phyloP scores from a whole-genome alignment of 2,797 vertebrate species.

The Lacerta viridis region DNA sequence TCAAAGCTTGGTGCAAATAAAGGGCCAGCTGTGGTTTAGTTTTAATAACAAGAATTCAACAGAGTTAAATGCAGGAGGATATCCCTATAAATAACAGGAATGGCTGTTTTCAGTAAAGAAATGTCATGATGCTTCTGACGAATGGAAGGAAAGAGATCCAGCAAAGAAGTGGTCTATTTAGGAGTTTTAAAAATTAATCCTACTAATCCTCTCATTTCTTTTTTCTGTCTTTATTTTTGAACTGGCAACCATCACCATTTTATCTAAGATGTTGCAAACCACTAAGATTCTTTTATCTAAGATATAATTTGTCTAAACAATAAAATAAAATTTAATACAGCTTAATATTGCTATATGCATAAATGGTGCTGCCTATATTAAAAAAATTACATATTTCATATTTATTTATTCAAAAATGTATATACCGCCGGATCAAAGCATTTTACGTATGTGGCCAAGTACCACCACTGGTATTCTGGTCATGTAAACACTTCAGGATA shows the following conservation, averaged over 20 bases:
- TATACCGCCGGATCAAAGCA: no score
- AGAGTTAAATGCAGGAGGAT: background rate
- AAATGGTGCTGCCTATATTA: background rate
- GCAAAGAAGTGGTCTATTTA: background rate
- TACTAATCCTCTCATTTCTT: background rate
- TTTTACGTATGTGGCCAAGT: background rate
- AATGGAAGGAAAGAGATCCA: background rate
- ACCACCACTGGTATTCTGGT: background rate
- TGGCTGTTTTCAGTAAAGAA: slow-evolving; percentile 1
- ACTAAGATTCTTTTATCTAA: no score
- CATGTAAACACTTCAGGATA: background rate
- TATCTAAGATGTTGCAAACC: background rate
- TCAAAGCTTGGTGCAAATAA: background rate
- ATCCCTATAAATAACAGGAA: background rate
- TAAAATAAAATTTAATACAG: no score
- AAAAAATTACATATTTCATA: background rate
- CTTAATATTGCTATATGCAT: background rate
- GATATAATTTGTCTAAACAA: no score
- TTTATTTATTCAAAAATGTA: no score
- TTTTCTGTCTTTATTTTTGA: background rate
- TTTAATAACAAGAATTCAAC: background rate
- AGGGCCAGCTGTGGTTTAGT: background rate
- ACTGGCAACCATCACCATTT: background rate
- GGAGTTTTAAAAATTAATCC: background rate
- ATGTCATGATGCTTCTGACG: background rate